Percentiles rank a stretch among this genome's conserved stretches.
Evolutionary conservation across 1,140 invertebrate genomes (phyloP).

Genomic region (Brachionus manjavacas): DNA sequence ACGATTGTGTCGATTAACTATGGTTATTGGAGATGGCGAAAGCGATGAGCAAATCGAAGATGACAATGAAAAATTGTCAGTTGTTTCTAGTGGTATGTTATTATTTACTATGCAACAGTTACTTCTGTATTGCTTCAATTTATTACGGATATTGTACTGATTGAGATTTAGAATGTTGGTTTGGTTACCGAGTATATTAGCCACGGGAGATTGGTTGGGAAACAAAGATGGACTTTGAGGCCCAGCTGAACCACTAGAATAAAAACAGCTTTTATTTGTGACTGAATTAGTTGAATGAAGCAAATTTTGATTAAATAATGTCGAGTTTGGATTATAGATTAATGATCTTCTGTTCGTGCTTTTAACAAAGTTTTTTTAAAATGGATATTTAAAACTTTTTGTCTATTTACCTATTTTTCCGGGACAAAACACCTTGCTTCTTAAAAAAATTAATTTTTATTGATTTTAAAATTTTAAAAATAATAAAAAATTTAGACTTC

Average conservation of each 20-base stretch:
- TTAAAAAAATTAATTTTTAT: neutral
- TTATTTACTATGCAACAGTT: slow-evolving; percentile 4
- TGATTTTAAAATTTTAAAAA: no score
- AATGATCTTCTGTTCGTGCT: slow-evolving; percentile 18
- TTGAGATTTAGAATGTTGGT: neutral
- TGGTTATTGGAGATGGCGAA: slow-evolving; percentile 3
- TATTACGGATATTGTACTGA: slow-evolving; percentile 6
- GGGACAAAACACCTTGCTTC: neutral
- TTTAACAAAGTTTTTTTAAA: neutral
- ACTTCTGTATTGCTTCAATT: slow-evolving; percentile 21
- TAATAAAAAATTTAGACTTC: no score
- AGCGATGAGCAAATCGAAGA: slow-evolving; percentile 19
- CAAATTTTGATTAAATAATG: slow-evolving; percentile 9
- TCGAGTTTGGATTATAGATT: slow-evolving; percentile 12
- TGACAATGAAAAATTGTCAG: neutral
- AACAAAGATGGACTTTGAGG: slow-evolving; percentile 11
- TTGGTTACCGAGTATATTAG: neutral
- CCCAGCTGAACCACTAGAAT: neutral
- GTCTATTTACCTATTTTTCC: slow-evolving; percentile 10
- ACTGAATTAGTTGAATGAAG: neutral
- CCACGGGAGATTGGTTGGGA: neutral
- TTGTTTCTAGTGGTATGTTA: neutral
- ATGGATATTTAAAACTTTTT: neutral
- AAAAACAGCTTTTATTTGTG: neutral
- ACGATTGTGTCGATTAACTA: neutral